Evolutionary conservation across 2,888 invertebrate genomes (phyloP).

Genomic region (Halictus quadricinctus): DNA sequence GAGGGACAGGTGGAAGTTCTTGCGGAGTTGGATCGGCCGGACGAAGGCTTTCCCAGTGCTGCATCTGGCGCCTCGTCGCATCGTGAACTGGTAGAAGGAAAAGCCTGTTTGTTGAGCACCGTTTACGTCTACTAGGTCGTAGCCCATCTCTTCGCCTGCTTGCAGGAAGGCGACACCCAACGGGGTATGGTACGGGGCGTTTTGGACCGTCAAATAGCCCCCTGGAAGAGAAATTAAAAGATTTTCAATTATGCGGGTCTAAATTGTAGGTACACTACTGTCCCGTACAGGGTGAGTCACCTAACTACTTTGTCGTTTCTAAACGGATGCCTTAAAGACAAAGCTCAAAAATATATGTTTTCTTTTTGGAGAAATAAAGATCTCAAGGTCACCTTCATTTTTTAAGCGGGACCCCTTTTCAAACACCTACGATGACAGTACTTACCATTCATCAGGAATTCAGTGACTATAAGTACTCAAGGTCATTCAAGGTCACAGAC

Average conservation of each 20-base stretch:
- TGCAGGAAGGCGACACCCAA: slow-evolving; percentile 92
- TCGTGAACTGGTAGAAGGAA: slow-evolving; percentile 94
- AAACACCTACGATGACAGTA: no score
- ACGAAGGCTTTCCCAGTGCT: slow-evolving; percentile 94
- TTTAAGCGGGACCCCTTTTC: no score
- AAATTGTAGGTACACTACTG: not conserved
- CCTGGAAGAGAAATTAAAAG: slow-evolving; percentile 82
- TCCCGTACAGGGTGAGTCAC: no score
- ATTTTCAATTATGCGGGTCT: not conserved
- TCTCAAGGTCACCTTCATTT: no score
- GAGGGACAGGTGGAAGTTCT: slow-evolving; percentile 92
- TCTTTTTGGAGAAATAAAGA: no score
- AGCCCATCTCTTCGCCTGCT: slow-evolving; percentile 96
- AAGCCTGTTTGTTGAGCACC: slow-evolving; percentile 94
- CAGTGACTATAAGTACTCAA: no score
- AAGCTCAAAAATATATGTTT: no score
- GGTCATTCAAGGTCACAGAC: no score
- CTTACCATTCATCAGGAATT: no score
- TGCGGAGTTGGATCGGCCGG: slow-evolving; percentile 89
- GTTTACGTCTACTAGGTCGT: slow-evolving; percentile 93
- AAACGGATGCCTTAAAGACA: no score
- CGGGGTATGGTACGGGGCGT: slow-evolving; percentile 91
- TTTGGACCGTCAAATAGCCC: slow-evolving; percentile 90
- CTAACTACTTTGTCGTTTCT: no score
- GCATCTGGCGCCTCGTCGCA: slow-evolving; percentile 92